Conservation (phyloP, 2,888 invertebrate genomes). For the Ariolimax columbianus region DNA sequence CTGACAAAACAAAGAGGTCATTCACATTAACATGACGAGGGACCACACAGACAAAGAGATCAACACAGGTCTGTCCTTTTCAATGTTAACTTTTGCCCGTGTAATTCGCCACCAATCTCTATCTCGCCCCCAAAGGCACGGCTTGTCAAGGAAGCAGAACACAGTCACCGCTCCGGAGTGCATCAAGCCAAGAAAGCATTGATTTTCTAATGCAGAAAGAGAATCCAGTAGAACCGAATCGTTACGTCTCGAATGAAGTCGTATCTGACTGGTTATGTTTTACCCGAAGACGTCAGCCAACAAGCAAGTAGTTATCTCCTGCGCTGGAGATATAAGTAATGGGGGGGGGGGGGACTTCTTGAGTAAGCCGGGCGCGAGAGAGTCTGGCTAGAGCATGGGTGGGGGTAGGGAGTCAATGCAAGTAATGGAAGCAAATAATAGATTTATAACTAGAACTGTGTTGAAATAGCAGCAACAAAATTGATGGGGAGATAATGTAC, state of each 20-base stretch:
- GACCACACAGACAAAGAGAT: too few species aligned
- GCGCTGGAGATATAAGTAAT: background rate
- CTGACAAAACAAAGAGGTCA: too few species aligned
- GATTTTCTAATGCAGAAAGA: conserved; percentile 8
- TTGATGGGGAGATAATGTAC: too few species aligned
- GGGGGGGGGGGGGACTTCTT: background rate
- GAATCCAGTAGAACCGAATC: background rate
- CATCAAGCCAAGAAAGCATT: conserved; percentile 2
- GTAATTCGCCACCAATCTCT: too few species aligned
- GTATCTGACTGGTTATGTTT: background rate
- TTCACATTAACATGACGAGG: too few species aligned
- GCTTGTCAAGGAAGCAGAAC: too few species aligned
- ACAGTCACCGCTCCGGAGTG: background rate
- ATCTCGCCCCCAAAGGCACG: too few species aligned
- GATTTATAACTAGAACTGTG: background rate
- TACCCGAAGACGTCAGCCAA: background rate
- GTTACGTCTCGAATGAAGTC: background rate
- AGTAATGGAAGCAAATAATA: background rate
- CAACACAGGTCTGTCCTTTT: too few species aligned
- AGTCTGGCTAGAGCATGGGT: background rate
- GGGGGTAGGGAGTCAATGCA: background rate
- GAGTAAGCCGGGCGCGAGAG: background rate
- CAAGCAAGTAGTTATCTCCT: background rate
- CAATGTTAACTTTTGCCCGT: too few species aligned
- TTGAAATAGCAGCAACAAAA: background rate